A percentile compares a stretch with the other conserved stretches of the same genome.
Evolutionary conservation across 2,888 invertebrate genomes (phyloP).

Genomic region (Brachycybe producta): DNA sequence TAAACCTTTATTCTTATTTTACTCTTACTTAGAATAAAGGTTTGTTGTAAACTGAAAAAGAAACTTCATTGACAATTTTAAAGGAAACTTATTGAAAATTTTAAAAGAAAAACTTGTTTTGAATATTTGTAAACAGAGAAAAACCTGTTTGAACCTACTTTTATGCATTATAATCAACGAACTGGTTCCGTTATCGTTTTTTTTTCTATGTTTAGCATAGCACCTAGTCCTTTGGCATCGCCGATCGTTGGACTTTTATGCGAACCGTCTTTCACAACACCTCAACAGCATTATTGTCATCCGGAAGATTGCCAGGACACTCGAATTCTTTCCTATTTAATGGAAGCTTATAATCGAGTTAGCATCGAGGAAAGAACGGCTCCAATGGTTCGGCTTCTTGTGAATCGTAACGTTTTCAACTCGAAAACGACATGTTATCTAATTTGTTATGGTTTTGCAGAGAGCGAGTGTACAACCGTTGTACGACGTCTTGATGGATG

Average conservation of each 20-base stretch:
- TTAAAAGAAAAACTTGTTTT: too few relatives aligned
- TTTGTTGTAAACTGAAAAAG: too few relatives aligned
- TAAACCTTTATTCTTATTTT: too few relatives aligned
- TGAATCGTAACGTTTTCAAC: background rate
- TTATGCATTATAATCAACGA: too few relatives aligned
- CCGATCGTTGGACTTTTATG: constrained; percentile 16
- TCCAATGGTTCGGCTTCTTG: constrained; percentile 45
- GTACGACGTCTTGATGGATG: constrained; percentile 47
- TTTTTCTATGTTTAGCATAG: background rate
- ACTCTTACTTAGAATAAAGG: too few relatives aligned
- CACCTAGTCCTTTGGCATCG: constrained; percentile 20
- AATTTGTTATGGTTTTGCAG: constrained; percentile 31
- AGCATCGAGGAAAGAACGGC: constrained; percentile 58
- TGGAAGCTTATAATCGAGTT: constrained; percentile 56
- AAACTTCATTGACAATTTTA: too few relatives aligned
- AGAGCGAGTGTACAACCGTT: constrained; percentile 59
- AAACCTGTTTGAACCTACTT: too few relatives aligned
- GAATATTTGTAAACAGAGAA: too few relatives aligned
- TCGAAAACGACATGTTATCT: background rate
- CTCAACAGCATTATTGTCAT: constrained; percentile 22
- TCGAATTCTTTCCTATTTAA: constrained; percentile 38
- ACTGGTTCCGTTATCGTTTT: background rate
- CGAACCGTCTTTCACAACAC: constrained; percentile 10
- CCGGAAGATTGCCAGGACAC: constrained; percentile 29
- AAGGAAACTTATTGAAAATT: too few relatives aligned